Conservation (phyloP, 2,797 vertebrate species). For the Periophthalmus magnuspinnatus region DNA sequence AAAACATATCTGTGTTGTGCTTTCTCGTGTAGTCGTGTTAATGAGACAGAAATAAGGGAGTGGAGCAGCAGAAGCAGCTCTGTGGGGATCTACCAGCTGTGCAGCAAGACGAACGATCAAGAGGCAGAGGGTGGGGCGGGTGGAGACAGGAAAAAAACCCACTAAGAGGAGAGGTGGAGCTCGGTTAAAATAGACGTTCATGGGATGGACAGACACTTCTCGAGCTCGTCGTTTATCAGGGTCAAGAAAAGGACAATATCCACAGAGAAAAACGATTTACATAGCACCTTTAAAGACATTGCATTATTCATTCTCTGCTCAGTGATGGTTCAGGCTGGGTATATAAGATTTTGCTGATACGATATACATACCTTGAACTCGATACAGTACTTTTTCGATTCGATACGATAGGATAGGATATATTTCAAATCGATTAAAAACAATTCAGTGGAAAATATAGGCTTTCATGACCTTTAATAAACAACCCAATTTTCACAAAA, state of each 20-base stretch:
- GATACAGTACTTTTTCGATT: too few species aligned
- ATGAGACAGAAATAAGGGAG: constrained; percentile 26
- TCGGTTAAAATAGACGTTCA: constrained; percentile 12
- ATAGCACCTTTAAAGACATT: too few species aligned
- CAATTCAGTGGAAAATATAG: too few species aligned
- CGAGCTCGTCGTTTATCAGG: constrained; percentile 27
- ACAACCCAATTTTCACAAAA: too few species aligned
- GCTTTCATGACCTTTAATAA: too few species aligned
- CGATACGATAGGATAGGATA: too few species aligned
- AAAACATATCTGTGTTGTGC: constrained; percentile 1
- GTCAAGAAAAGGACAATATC: constrained; percentile 17
- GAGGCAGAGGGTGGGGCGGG: constrained; percentile 30
- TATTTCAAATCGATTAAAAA: too few species aligned
- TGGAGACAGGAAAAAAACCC: constrained; percentile 13
- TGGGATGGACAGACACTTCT: constrained; percentile 22
- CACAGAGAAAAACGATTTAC: neutral
- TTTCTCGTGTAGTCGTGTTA: neutral
- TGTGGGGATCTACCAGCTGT: constrained; percentile 52
- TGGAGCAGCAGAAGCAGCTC: constrained; percentile 49
- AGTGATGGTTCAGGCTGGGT: too few species aligned
- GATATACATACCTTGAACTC: too few species aligned
- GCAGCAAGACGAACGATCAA: constrained; percentile 57
- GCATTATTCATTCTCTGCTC: too few species aligned
- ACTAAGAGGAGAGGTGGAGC: constrained; percentile 18
- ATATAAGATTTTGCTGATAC: too few species aligned